A percentile compares a stretch with the other conserved stretches of the same genome.
Evolutionary conservation across 2,797 vertebrate genomes (phyloP).

Genomic region (Macropodus opercularis): DNA sequence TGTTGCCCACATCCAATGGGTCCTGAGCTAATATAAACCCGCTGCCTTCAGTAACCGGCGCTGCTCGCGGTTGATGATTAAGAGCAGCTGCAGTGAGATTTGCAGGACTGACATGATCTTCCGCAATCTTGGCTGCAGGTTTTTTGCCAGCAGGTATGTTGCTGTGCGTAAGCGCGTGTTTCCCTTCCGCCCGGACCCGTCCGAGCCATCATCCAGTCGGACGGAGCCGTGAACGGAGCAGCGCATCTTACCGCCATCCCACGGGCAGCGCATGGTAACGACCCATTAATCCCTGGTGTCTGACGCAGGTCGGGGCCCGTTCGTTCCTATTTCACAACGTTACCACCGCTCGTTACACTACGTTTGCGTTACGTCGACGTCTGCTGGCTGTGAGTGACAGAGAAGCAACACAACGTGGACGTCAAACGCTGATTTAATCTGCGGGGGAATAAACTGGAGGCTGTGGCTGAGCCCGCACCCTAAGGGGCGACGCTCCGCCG

Average conservation of each 20-base stretch:
- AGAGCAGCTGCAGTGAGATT: slow-evolving; percentile 26
- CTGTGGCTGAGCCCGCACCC: neutral
- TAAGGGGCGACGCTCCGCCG: too few species aligned
- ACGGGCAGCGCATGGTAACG: neutral
- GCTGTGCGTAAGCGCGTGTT: slow-evolving; percentile 9
- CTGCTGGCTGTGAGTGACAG: neutral
- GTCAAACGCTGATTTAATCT: neutral
- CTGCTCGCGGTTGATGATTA: neutral
- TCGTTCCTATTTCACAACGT: neutral
- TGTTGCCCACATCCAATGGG: slow-evolving; percentile 16
- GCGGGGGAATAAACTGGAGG: neutral
- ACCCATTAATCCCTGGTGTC: neutral
- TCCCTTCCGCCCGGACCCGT: neutral
- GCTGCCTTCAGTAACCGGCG: fast-evolving
- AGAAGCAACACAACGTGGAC: neutral
- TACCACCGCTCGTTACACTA: slow-evolving; percentile 7
- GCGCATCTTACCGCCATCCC: neutral
- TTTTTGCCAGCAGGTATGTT: slow-evolving; percentile 2
- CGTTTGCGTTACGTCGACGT: neutral
- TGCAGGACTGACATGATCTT: slow-evolving; percentile 14
- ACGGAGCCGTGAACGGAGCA: slow-evolving; percentile 2
- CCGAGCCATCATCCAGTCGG: slow-evolving; percentile 2
- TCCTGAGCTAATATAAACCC: neutral
- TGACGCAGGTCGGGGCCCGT: neutral
- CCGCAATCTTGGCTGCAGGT: slow-evolving; percentile 35